Evolutionary conservation across 2,888 invertebrate genomes (phyloP).

Genomic region (Melieria crassipennis): DNA sequence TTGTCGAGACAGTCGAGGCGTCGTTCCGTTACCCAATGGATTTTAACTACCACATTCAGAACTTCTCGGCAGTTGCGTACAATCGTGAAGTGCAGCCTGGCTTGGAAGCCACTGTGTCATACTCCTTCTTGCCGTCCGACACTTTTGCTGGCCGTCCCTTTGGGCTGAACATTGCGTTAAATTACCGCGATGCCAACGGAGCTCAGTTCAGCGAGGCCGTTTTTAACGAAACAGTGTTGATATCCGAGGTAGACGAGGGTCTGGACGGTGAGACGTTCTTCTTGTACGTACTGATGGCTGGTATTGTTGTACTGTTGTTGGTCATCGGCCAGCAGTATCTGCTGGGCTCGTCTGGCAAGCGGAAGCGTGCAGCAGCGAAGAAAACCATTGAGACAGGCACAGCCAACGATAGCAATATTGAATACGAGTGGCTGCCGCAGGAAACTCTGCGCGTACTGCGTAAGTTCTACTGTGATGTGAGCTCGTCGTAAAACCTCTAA

Average conservation of each 20-base stretch:
- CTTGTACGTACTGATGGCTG: conserved; percentile 94
- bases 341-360: conserved; percentile 83
- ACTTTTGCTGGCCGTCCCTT: conserved; percentile 97
- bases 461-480: conserved; percentile 67
- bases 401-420: conserved; percentile 87
- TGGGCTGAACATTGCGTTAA: conserved; percentile 91
- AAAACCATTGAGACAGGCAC: conserved; percentile 91
- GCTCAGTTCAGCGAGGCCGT: conserved; percentile 82
- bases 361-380: conserved; percentile 69
- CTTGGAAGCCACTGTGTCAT: conserved; percentile 93
- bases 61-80: conserved; percentile 92
- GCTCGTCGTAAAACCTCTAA: neutral
- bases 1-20: conserved; percentile 93
- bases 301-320: conserved; percentile 84
- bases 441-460: conserved; percentile 86
- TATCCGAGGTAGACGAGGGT: conserved; percentile 95
- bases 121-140: conserved; percentile 95
- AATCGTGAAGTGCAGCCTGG: conserved; percentile 88
- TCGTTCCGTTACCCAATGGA: conserved; percentile 99
- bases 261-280: conserved; percentile 99
- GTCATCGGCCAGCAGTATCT: conserved; percentile 91
- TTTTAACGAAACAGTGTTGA: conserved; percentile 96
- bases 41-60: conserved; percentile 97
- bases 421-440: conserved; percentile 98
- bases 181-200: conserved; percentile 82